Conservation (phyloP, 2,797 vertebrate species). For the Mormyrus hasselquistii region DNA sequence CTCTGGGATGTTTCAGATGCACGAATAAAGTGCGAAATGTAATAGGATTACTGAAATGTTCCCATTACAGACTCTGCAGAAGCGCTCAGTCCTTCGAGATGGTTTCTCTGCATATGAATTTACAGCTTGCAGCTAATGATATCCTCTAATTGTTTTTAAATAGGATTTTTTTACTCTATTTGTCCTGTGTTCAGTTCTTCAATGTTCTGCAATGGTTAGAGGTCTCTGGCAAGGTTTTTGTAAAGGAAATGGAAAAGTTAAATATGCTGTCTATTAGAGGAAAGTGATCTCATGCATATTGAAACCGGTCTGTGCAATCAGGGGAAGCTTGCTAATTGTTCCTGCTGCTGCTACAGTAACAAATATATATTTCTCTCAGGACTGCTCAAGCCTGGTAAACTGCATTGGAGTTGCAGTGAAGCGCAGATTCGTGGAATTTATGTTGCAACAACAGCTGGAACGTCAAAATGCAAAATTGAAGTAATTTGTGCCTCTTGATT, state of each 20-base stretch:
- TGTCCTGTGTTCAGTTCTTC: background rate
- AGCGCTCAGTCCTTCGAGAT: background rate
- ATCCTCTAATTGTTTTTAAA: background rate
- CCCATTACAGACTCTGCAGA: background rate
- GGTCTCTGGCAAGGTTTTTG: background rate
- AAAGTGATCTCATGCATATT: slow-evolving; percentile 1
- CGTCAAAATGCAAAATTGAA: background rate
- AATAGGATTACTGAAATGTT: slow-evolving; percentile 3
- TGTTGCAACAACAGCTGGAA: background rate
- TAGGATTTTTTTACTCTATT: background rate
- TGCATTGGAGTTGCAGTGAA: background rate
- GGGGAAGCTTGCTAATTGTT: background rate
- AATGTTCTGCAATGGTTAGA: slow-evolving; percentile 3
- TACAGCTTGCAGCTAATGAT: background rate
- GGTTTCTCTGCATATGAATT: background rate
- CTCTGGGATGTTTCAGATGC: background rate
- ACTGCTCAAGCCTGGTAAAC: background rate
- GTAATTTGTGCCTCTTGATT: background rate
- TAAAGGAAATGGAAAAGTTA: background rate
- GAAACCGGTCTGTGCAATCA: background rate
- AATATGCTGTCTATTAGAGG: background rate
- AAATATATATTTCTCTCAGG: background rate
- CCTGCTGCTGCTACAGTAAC: background rate
- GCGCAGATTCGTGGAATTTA: background rate
- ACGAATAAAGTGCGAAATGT: background rate